These are phyloP conservation scores for Telenomus remus DNA, from an alignment of 1,140 invertebrate genomes.

Conservation along the genomic window DNA sequence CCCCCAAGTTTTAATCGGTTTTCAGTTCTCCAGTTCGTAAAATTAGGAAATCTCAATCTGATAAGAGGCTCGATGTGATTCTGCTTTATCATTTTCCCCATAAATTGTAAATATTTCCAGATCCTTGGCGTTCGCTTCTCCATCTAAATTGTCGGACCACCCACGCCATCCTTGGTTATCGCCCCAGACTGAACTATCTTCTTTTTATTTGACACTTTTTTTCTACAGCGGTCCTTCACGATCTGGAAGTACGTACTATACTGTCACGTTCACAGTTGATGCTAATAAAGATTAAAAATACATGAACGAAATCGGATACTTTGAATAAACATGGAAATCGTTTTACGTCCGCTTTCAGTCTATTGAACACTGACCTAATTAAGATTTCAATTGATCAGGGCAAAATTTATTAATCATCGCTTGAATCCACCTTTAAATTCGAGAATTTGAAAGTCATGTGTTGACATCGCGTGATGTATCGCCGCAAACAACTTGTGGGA, in stretches of 20 bases:
- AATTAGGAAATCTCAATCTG: slow-evolving; percentile 69
- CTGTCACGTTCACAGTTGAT: slow-evolving; percentile 20
- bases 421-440: too few relatives aligned
- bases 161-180: slow-evolving; percentile 54
- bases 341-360: slow-evolving; percentile 13
- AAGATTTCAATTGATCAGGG: not conserved
- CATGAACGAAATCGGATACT: slow-evolving; percentile 13
- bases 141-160: slow-evolving; percentile 54
- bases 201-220: slow-evolving; percentile 50
- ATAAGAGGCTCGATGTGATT: slow-evolving; percentile 55
- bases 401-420: not conserved
- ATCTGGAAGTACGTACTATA: slow-evolving; percentile 16
- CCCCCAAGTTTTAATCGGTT: slow-evolving; percentile 61
- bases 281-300: slow-evolving; percentile 42
- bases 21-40: slow-evolving; percentile 50
- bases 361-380: not conserved
- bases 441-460: too few relatives aligned
- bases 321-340: slow-evolving; percentile 29
- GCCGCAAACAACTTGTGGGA: too few relatives aligned
- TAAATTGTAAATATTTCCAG: slow-evolving; percentile 62
- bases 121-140: slow-evolving; percentile 31
- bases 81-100: slow-evolving; percentile 55
- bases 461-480: too few relatives aligned
- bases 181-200: slow-evolving; percentile 27
- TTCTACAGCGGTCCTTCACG: slow-evolving; percentile 3